Conservation (phyloP, 2,888 invertebrate species). For the Urechis unicinctus region DNA sequence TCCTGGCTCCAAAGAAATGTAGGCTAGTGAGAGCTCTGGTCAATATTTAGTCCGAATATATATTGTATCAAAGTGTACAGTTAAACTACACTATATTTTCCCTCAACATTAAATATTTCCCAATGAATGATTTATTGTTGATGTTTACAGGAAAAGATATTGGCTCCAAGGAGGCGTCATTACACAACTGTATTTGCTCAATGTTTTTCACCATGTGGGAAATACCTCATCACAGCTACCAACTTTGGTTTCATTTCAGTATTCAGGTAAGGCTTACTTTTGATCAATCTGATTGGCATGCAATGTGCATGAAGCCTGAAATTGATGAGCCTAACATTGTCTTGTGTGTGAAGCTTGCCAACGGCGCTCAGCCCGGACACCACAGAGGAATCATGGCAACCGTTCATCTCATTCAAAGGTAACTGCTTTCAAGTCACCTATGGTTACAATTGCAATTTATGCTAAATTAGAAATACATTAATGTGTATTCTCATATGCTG, state of each 20-base stretch:
- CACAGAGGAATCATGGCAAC: background rate
- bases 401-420: background rate
- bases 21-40: no score
- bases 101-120: background rate
- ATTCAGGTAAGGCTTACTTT: slow-evolving; percentile 61
- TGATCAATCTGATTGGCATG: no score
- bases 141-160: slow-evolving; percentile 6
- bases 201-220: slow-evolving; percentile 75
- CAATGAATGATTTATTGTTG: background rate
- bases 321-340: background rate
- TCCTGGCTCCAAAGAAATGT: no score
- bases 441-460: no score
- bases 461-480: no score
- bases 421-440: background rate
- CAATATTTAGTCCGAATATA: no score
- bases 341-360: background rate
- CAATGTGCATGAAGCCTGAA: no score
- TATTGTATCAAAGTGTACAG: no score
- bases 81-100: no score
- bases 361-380: background rate
- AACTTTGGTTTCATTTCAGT: slow-evolving; percentile 77
- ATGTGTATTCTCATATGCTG: no score
- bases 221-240: slow-evolving; percentile 74
- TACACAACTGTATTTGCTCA: slow-evolving; percentile 76
- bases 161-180: slow-evolving; percentile 23